phyloP scores from a whole-genome alignment of 2,113 vertebrate species.

The Gobio gobio region DNA sequence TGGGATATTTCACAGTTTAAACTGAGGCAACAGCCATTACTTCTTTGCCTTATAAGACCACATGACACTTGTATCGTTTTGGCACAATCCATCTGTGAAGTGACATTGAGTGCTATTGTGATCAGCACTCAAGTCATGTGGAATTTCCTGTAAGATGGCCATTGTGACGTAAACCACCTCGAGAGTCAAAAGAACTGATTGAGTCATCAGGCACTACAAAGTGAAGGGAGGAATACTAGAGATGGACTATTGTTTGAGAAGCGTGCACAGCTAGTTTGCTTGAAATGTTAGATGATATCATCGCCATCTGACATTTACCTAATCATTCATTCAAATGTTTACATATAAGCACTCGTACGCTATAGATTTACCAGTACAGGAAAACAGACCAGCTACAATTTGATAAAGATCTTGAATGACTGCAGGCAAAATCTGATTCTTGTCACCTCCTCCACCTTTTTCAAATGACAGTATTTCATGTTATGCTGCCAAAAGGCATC shows the following conservation, averaged over 20 bases:
- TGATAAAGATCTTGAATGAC: not conserved
- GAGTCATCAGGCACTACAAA: slow-evolving; percentile 73
- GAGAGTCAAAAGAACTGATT: slow-evolving; percentile 68
- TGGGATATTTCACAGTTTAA: not conserved
- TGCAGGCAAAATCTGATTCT: not conserved
- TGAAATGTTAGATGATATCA: slow-evolving; percentile 5
- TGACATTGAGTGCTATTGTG: slow-evolving; percentile 72
- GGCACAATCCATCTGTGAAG: slow-evolving; percentile 45
- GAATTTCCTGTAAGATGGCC: slow-evolving; percentile 80
- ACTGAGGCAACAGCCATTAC: not conserved
- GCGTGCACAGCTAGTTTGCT: slow-evolving; percentile 19
- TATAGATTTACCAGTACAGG: not conserved
- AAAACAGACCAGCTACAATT: not conserved
- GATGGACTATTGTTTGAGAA: slow-evolving; percentile 41
- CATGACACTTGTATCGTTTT: not conserved
- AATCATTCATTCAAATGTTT: not conserved
- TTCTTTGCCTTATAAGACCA: not conserved
- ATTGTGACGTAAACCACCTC: slow-evolving; percentile 71
- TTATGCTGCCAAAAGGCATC: not conserved
- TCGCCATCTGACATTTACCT: slow-evolving; percentile 3
- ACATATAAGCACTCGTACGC: not conserved
- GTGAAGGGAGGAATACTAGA: slow-evolving; percentile 57
- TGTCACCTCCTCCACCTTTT: not conserved
- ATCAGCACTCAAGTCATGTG: slow-evolving; percentile 71
- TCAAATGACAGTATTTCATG: not conserved